These are phyloP conservation scores for Tetranychus cinnabarinus DNA, from an alignment of 1,140 invertebrate genomes.

Conservation along the genomic window DNA sequence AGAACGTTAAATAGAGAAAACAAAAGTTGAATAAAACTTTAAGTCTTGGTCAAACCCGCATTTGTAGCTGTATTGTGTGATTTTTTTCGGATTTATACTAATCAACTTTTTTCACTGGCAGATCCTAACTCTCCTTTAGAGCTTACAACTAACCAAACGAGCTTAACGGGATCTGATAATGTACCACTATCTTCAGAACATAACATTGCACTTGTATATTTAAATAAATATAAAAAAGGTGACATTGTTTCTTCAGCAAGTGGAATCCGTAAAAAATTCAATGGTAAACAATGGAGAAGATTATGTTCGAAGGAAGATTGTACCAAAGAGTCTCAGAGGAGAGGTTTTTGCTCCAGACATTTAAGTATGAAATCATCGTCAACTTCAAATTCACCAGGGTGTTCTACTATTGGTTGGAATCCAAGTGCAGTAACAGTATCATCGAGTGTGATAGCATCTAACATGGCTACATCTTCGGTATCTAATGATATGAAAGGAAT, in stretches of 20 bases:
- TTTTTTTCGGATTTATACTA: too few relatives aligned
- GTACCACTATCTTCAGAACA: too few relatives aligned
- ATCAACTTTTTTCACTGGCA: too few relatives aligned
- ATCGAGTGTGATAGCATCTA: not conserved
- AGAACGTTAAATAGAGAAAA: too few relatives aligned
- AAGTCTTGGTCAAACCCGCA: too few relatives aligned
- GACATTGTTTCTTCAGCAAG: slow-evolving; percentile 88
- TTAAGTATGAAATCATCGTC: slow-evolving; percentile 22
- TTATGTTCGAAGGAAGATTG: slow-evolving; percentile 84
- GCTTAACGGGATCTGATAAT: too few relatives aligned
- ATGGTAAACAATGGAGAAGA: slow-evolving; percentile 95
- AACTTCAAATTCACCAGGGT: not conserved
- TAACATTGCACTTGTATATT: too few relatives aligned
- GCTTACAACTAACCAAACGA: too few relatives aligned
- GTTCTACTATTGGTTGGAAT: not conserved
- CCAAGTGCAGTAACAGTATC: not conserved
- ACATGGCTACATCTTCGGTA: not conserved
- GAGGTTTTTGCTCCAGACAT: slow-evolving; percentile 87
- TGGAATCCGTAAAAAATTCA: slow-evolving; percentile 94
- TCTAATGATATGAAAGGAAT: not conserved
- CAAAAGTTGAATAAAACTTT: too few relatives aligned
- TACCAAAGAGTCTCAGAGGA: slow-evolving; percentile 88
- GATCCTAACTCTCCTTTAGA: too few relatives aligned
- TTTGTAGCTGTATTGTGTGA: too few relatives aligned
- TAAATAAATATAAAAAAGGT: slow-evolving; percentile 77